Evolutionary conservation across 2,888 invertebrate species (phyloP).

Genomic region (Scaptomyza caliginosa): DNA sequence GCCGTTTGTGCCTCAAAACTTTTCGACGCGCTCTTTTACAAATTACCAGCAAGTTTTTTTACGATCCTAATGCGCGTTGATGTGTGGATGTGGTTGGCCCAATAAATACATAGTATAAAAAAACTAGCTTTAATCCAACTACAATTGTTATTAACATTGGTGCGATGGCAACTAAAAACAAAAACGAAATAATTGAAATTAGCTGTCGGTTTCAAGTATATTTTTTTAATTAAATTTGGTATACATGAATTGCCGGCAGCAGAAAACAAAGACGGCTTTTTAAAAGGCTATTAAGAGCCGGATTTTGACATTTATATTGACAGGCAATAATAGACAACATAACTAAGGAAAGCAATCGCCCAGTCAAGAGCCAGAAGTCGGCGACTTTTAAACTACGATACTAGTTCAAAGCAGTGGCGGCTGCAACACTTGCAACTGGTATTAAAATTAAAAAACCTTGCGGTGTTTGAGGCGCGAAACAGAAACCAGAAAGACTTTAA

Average conservation of each 20-base stretch:
- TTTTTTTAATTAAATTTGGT: slow-evolving; percentile 60
- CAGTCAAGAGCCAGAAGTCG: neutral
- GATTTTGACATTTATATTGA: slow-evolving; percentile 81
- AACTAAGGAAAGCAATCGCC: slow-evolving; percentile 52
- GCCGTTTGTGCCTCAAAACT: slow-evolving; percentile 71
- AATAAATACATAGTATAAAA: slow-evolving; percentile 13
- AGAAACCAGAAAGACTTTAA: neutral
- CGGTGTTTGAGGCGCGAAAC: slow-evolving; percentile 37
- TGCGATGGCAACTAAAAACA: slow-evolving; percentile 41
- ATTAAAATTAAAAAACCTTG: slow-evolving; percentile 65
- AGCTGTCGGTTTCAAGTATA: slow-evolving; percentile 27
- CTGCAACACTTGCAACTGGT: slow-evolving; percentile 48
- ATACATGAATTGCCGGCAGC: slow-evolving; percentile 36
- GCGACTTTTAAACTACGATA: neutral
- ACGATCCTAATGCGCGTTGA: slow-evolving; percentile 61
- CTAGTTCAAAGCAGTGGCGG: slow-evolving; percentile 1
- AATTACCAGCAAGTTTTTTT: slow-evolving; percentile 81
- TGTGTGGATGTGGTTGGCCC: slow-evolving; percentile 30
- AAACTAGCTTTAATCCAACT: no score
- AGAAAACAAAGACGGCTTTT: slow-evolving; percentile 51
- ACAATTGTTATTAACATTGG: slow-evolving; percentile 5
- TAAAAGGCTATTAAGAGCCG: slow-evolving; percentile 67
- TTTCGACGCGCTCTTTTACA: slow-evolving; percentile 82
- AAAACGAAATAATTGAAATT: slow-evolving; percentile 61
- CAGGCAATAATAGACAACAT: slow-evolving; percentile 79